phyloP scores from a whole-genome alignment of 2,797 vertebrate species.

The Poeciliopsis presidionis region DNA sequence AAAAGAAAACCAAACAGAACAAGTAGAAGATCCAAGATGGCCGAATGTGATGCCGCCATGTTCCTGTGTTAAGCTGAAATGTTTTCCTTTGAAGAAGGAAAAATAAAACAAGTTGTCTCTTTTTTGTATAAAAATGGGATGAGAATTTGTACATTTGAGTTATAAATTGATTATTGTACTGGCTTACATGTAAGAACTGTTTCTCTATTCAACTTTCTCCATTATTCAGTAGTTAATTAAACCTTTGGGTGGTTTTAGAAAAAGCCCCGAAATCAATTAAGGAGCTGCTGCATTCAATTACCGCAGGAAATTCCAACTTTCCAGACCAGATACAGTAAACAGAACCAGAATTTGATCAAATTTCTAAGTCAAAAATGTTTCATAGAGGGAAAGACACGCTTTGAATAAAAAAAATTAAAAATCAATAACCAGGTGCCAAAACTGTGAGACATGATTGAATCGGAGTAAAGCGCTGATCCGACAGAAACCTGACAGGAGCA shows the following conservation, averaged over 20 bases:
- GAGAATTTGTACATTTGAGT: too few species aligned
- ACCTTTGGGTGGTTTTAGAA: not conserved
- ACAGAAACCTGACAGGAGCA: conserved; percentile 11
- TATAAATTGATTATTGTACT: too few species aligned
- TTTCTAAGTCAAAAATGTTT: not conserved
- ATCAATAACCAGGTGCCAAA: not conserved
- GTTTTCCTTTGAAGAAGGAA: too few species aligned
- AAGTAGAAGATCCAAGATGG: too few species aligned
- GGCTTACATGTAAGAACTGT: not conserved
- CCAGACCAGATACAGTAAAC: not conserved
- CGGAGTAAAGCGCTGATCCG: not conserved
- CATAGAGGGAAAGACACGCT: not conserved
- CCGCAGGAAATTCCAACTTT: not conserved
- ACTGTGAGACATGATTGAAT: not conserved
- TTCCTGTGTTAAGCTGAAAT: too few species aligned
- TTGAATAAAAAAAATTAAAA: not conserved
- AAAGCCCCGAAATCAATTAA: not conserved
- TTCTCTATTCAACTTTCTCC: not conserved
- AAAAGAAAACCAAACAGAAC: too few species aligned
- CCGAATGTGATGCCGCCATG: too few species aligned
- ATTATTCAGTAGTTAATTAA: not conserved
- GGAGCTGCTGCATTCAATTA: not conserved
- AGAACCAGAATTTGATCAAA: not conserved
- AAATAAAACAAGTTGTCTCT: too few species aligned
- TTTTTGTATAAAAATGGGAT: too few species aligned